phyloP scores from a whole-genome alignment of 2,113 vertebrate species.

The Chionis minor region DNA sequence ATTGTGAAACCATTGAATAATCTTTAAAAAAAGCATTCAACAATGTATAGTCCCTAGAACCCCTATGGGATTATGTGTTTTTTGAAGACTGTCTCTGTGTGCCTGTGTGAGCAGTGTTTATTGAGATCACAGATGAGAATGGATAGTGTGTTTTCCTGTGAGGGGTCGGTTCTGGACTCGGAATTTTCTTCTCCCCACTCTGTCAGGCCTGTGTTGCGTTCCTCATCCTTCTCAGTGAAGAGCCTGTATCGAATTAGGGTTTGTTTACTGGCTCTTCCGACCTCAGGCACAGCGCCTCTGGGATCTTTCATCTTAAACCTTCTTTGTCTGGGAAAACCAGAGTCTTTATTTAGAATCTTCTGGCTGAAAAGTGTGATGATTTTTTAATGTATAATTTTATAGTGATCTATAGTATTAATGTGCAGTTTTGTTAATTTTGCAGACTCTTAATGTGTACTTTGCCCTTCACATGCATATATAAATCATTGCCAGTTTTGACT shows the following conservation, averaged over 20 bases:
- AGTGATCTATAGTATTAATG: neutral
- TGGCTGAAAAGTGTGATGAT: neutral
- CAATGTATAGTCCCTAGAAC: neutral
- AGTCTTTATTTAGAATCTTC: neutral
- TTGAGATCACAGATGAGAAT: neutral
- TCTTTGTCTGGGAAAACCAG: neutral
- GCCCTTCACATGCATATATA: neutral
- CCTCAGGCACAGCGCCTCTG: neutral
- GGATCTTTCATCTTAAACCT: neutral
- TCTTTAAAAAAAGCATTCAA: neutral
- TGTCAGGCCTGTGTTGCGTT: neutral
- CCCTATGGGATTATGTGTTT: neutral
- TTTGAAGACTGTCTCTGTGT: neutral
- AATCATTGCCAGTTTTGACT: neutral
- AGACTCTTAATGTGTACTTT: neutral
- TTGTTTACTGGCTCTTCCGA: neutral
- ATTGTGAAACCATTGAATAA: neutral
- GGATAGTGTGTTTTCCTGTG: neutral
- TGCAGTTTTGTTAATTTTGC: neutral
- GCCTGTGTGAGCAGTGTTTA: neutral
- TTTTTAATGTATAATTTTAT: neutral
- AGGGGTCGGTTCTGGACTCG: neutral
- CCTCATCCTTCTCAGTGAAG: neutral
- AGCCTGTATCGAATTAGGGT: neutral
- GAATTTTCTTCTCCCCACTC: neutral